Evolutionary conservation across 2,797 vertebrate species (phyloP).

Genomic region (Chelmon rostratus): DNA sequence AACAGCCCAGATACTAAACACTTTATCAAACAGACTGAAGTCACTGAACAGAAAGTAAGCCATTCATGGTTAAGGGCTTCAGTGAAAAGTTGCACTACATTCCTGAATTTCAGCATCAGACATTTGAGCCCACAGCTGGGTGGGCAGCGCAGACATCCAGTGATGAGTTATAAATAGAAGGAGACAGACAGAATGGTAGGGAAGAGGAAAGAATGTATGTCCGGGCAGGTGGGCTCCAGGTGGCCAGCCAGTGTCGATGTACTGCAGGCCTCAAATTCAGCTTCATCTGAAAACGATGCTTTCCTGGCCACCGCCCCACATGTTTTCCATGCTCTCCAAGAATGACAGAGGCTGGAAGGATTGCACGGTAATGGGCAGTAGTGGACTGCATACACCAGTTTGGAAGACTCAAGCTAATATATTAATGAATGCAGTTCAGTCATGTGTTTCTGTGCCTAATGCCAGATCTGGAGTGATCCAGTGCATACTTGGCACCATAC

Average conservation of each 20-base stretch:
- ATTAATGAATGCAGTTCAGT: background rate
- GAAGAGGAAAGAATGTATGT: slow-evolving; percentile 58
- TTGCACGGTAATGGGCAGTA: slow-evolving; percentile 25
- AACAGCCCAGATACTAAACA: slow-evolving; percentile 7
- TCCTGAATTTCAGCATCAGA: slow-evolving; percentile 49
- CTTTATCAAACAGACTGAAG: background rate
- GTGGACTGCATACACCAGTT: slow-evolving; percentile 35
- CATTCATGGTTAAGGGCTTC: slow-evolving; percentile 24
- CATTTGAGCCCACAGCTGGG: slow-evolving; percentile 49
- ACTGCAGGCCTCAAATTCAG: slow-evolving; percentile 41
- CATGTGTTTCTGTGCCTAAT: background rate
- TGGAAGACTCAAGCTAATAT: slow-evolving; percentile 20
- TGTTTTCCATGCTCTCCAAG: slow-evolving; percentile 74
- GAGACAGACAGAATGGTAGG: slow-evolving; percentile 67
- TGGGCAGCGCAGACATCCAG: slow-evolving; percentile 53
- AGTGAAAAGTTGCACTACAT: slow-evolving; percentile 43
- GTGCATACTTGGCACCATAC: background rate
- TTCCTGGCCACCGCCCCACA: slow-evolving; percentile 39
- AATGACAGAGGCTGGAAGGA: slow-evolving; percentile 64
- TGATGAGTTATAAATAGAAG: slow-evolving; percentile 77
- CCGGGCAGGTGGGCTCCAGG: slow-evolving; percentile 71
- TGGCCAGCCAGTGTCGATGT: slow-evolving; percentile 58
- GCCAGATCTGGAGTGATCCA: slow-evolving; percentile 1
- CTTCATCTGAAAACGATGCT: slow-evolving; percentile 59
- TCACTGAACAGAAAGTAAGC: slow-evolving; percentile 33